Conservation (phyloP, 23 tunicate genomes). For the Oikopleura dioica region DNA sequence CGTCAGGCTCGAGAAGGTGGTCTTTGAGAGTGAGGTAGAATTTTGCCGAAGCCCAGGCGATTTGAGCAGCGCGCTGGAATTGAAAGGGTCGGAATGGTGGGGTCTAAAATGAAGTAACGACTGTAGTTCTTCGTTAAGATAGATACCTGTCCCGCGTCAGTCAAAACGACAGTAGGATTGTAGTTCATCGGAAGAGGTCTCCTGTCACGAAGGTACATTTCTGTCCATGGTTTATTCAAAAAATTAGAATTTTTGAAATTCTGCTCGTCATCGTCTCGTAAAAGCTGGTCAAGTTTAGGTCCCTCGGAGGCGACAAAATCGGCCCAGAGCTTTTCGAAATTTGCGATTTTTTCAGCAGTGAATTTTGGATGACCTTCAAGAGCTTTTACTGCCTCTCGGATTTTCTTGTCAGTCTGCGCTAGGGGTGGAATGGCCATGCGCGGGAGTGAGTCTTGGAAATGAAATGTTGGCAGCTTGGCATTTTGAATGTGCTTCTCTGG, state of each 20-base stretch:
- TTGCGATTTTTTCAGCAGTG: conserved; percentile 9
- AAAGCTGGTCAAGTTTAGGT: conserved; percentile 13
- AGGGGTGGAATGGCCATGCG: not conserved
- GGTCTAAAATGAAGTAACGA: too few relatives aligned
- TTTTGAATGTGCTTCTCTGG: not conserved
- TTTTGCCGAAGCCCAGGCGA: conserved; percentile 22
- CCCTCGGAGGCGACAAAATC: conserved; percentile 22
- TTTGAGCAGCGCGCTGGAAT: not conserved
- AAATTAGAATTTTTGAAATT: not conserved
- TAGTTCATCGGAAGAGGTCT: conserved; percentile 56
- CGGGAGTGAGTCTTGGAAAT: conserved; percentile 3
- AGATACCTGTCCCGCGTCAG: not conserved
- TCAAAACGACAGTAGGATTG: conserved; percentile 52
- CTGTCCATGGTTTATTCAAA: not conserved
- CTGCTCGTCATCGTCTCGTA: not conserved
- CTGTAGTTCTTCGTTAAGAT: too few relatives aligned
- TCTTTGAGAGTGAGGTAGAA: conserved; percentile 36
- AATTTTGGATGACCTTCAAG: conserved; percentile 63
- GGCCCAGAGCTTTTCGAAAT: not conserved
- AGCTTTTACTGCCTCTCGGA: not conserved
- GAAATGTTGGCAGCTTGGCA: not conserved
- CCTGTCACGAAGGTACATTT: conserved; percentile 59
- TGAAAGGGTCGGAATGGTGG: not conserved
- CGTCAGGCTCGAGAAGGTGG: conserved; percentile 48
- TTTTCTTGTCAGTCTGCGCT: not conserved